Evolutionary conservation across 1,140 invertebrate genomes (phyloP), one percentile per base, ranked within the genome.

Genomic region (Asobara japonica): DNA sequence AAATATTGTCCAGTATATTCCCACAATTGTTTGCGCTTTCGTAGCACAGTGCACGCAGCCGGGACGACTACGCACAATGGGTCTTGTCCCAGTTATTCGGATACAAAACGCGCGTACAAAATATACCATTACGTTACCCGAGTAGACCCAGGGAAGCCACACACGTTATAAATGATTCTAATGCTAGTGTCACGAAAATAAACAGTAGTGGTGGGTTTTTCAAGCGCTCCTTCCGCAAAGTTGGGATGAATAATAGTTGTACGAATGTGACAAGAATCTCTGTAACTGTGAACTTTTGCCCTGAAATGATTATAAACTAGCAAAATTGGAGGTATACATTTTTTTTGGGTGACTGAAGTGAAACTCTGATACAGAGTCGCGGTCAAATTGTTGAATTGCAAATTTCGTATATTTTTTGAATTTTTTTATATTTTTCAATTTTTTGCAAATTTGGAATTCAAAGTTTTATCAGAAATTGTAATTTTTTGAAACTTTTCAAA

Each of bases 21-120:
- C 73, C 73, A 76, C 73, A 71, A 76, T 74, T 76, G 65, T 76
- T 69, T 71, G 30, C 60, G 48, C 72, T 69, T 74, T 69, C 7
- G 60, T 33, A 31, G 29, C 29, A 16, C 27, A 16, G 5, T 31
- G 60, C 25, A 62, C 29, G 27, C 11, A 62, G 60, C 60, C 29
- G 60, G 5, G 51, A 60, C 51, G 33, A 72, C 56, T 38, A 71
- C 72, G 61, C 67, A 74, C 72, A 51, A 31, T 31, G 56, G 10
- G 10, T 25, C 22, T 65, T 65, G 76, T 75, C 76, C 76, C 61
- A 77, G 74, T 75, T 77, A 73, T 75, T 45, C 67, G 29, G 71
- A 11, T 25, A 25, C 22, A 56, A 18, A 56, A 56, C 22, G 25
- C 11, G 51, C 51, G 22, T 25, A 56, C 51, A 2, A 56, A 56